Evolutionary conservation across 2,888 invertebrate genomes (phyloP).

Genomic region (Lucinisca nassula): DNA sequence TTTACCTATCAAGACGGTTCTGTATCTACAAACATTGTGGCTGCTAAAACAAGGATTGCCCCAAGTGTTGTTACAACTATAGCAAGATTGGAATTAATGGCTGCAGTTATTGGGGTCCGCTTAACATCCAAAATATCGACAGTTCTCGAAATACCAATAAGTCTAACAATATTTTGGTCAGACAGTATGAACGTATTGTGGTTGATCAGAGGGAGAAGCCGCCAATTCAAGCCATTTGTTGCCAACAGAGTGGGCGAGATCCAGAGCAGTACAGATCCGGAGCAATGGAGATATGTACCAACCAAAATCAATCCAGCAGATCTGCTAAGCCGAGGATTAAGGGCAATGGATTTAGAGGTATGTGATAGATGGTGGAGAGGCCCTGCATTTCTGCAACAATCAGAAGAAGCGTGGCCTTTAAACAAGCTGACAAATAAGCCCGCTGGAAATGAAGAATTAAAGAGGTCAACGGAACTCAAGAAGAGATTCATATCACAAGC

Average conservation of each 20-base stretch:
- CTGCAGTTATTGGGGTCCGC: constrained; percentile 31
- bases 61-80: constrained; percentile 36
- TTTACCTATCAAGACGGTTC: background rate
- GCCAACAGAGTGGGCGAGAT: constrained; percentile 70
- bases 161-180: constrained; percentile 7
- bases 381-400: constrained; percentile 39
- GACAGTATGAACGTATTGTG: constrained; percentile 43
- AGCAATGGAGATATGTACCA: constrained; percentile 53
- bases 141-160: no score
- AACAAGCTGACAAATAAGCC: background rate
- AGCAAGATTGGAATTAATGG: constrained; percentile 39
- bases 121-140: no score
- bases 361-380: constrained; percentile 41
- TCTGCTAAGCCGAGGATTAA: background rate
- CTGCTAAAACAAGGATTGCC: constrained; percentile 42
- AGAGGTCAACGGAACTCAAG: background rate
- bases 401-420: constrained; percentile 23
- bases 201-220: constrained; percentile 49
- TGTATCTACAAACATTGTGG: constrained; percentile 20
- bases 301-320: constrained; percentile 35
- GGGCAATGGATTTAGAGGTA: background rate
- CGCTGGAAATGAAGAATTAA: background rate
- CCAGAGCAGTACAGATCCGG: constrained; percentile 37
- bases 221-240: constrained; percentile 59
- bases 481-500: background rate